A percentile compares a stretch with the other conserved stretches of the same genome.
phyloP scores from a whole-genome alignment of 2,113 vertebrate genomes.

The Andinoacara biseriatus region DNA sequence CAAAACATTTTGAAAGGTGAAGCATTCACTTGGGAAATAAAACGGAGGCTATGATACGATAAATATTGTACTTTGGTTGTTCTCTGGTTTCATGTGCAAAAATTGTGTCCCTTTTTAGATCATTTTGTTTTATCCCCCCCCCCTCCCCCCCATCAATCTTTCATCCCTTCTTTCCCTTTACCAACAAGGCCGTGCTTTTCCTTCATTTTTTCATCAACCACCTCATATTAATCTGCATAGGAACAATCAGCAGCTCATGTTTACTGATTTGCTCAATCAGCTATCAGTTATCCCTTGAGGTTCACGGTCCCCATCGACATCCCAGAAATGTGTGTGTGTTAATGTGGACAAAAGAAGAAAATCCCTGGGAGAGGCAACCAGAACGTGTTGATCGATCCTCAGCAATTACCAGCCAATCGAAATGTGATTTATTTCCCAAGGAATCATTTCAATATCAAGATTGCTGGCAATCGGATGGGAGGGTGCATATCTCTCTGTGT shows the following conservation, averaged over 20 bases:
- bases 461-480: constrained; percentile 54
- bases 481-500: neutral
- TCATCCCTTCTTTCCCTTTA: neutral
- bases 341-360: constrained; percentile 51
- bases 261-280: constrained; percentile 79
- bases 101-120: neutral
- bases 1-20: constrained; percentile 51
- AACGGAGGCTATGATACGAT: constrained; percentile 19
- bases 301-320: constrained; percentile 48
- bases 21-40: constrained; percentile 28
- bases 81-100: constrained; percentile 11
- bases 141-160: neutral
- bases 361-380: constrained; percentile 78
- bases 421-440: constrained; percentile 99
- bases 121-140: neutral
- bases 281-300: constrained; percentile 69
- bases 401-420: constrained; percentile 99
- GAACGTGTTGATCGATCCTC: constrained; percentile 89
- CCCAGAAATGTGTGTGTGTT: constrained; percentile 4
- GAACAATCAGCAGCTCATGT: constrained; percentile 77
- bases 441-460: constrained; percentile 99
- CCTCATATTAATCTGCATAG: constrained; percentile 71
- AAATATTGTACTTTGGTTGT: constrained; percentile 35
- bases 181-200: neutral
- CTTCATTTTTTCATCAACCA: constrained; percentile 15